Evolutionary conservation across 2,888 invertebrate species (phyloP), one percentile per base, ranked within the genome.

Genomic region (Thereva unica): DNA sequence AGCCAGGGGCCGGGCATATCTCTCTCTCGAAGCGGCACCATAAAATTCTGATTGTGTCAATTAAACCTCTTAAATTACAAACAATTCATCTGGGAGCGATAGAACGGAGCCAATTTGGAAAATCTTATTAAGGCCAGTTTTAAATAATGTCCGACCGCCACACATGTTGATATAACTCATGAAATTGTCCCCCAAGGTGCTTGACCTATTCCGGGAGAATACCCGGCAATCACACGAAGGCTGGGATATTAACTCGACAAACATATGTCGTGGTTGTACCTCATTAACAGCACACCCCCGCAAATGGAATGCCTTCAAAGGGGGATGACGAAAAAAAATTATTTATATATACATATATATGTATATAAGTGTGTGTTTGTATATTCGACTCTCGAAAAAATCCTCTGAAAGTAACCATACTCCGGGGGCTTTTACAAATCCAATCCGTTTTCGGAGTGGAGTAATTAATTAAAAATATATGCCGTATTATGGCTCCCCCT

Each of bases 391-490:
- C 42, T 23, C 42, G 10, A 45, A 56, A 47, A 50, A 23, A 57
- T 45, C 45, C 45, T 57, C 47, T 45, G 47, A 61, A 61, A 61
- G n/a, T 23, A 23, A 23, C 23, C 61, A 50, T 61, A 44, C 49
- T 61, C 61, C 10, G 23, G 61, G 61, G 61, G 41, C 8, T 50
- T 61, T 50, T 40, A n/a, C n/a, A 61, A 61, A 61, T 50, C 50
- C 61, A 61, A 61, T 61, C 61, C 40, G 35, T 12, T 61, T 61
- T 40, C 50, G 40, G 38, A 41, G 41, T 50, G 49, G 49, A 47
- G 61, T 61, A 61, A 61, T 61, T 61, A 61, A 61, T 61, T 61
- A 61, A 61, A 61, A 44, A 61, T 61, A 61, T 50, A 50, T 61
- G 49, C 40, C 50, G 50, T 61, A 50, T 61, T 23, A 23, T 23